These are phyloP conservation scores for Myanophis thanlyinensis DNA, from an alignment of 2,113 vertebrate species.

Conservation along the genomic window DNA sequence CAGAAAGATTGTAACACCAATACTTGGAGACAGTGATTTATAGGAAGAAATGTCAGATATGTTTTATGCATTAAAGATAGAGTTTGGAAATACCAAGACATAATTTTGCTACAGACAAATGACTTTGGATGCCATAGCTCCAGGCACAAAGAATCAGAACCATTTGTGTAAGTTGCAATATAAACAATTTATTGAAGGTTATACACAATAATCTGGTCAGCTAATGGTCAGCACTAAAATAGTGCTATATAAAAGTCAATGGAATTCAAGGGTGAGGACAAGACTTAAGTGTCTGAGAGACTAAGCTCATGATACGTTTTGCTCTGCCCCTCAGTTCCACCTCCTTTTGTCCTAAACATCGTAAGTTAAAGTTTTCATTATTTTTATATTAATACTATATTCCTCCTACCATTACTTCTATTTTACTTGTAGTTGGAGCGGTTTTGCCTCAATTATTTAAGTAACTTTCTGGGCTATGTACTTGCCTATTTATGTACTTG, in stretches of 20 bases:
- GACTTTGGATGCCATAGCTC: background rate
- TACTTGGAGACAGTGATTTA: slow-evolving; percentile 5
- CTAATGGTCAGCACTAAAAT: background rate
- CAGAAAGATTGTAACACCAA: slow-evolving; percentile 62
- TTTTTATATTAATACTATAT: background rate
- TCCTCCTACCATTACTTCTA: background rate
- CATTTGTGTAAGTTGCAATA: background rate
- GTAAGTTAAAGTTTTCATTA: background rate
- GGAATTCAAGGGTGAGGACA: background rate
- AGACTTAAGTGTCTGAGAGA: background rate
- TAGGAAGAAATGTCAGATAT: background rate
- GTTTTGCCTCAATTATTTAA: background rate
- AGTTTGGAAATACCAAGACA: background rate
- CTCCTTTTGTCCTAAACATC: background rate
- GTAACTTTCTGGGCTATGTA: background rate
- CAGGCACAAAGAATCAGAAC: background rate
- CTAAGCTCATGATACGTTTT: background rate
- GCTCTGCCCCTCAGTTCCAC: background rate
- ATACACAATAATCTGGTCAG: background rate
- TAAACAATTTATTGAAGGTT: background rate
- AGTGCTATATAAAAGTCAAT: background rate
- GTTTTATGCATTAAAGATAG: background rate
- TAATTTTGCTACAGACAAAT: background rate
- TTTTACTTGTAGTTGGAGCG: background rate
- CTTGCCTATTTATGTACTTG: background rate